A percentile compares a stretch with the other conserved stretches of the same genome.
Conservation (phyloP, 2,888 invertebrate species). For the Odontomyia ornata region DNA sequence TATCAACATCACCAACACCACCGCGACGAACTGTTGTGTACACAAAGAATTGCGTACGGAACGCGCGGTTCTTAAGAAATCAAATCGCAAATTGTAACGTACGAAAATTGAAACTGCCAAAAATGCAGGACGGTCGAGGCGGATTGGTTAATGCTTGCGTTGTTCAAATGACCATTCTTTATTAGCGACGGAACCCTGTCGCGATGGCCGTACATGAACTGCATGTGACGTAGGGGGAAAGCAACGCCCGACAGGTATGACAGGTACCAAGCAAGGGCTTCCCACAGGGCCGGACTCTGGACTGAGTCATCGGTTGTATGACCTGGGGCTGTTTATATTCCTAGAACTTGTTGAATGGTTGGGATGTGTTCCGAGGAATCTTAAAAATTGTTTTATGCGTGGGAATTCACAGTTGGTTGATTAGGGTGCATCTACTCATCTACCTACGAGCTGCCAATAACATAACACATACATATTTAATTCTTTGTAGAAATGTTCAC, state of each 20-base stretch:
- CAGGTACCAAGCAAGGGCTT: slow-evolving; percentile 27
- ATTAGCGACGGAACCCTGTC: neutral
- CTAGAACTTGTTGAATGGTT: too few species aligned
- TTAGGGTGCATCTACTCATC: too few species aligned
- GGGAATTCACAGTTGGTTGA: too few species aligned
- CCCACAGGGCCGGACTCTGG: slow-evolving; percentile 26
- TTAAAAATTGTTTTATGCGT: too few species aligned
- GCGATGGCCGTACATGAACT: neutral
- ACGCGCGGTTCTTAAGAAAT: neutral
- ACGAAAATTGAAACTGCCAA: neutral
- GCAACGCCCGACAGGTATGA: neutral
- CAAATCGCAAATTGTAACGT: slow-evolving; percentile 14
- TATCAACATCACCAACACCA: slow-evolving; percentile 36
- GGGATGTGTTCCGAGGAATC: too few species aligned
- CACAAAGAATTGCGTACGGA: neutral
- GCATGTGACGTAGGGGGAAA: neutral
- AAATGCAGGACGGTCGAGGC: neutral
- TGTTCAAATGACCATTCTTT: too few species aligned
- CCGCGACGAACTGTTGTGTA: neutral
- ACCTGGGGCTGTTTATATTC: too few species aligned
- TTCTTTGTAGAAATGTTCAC: too few species aligned
- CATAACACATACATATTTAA: too few species aligned
- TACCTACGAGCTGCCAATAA: too few species aligned
- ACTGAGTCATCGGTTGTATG: neutral
- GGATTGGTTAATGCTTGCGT: neutral